Conservation (phyloP, 2,888 invertebrate species). For the Arrhopalites spinosus region DNA sequence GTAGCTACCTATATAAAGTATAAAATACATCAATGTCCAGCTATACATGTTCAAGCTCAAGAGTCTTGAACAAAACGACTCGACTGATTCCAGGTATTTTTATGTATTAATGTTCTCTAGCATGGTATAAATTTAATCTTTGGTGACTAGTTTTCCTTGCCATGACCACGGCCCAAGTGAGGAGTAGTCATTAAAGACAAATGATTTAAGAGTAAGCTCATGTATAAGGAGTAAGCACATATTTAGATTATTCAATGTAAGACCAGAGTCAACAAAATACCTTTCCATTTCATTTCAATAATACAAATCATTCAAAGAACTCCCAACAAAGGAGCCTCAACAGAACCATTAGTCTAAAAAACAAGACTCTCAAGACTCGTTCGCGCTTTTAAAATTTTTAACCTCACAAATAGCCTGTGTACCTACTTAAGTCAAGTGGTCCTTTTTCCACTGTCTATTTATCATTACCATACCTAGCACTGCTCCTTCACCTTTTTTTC, state of each 20-base stretch:
- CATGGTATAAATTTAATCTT: constrained; percentile 15
- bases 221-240: constrained; percentile 16
- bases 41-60: no score
- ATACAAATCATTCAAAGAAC: neutral
- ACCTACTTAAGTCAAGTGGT: no score
- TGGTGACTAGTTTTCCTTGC: neutral
- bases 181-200: neutral
- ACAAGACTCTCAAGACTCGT: constrained; percentile 28
- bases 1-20: no score
- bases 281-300: neutral
- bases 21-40: no score
- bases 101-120: no score
- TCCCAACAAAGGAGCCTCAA: constrained; percentile 5
- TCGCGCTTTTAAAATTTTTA: constrained; percentile 31
- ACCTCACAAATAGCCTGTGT: constrained; percentile 5
- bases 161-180: neutral
- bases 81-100: no score
- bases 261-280: constrained; percentile 17
- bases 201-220: neutral
- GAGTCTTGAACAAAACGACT: no score
- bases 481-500: neutral
- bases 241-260: constrained; percentile 13
- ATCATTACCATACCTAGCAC: constrained; percentile 8
- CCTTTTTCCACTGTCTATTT: constrained; percentile 3
- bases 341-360: constrained; percentile 9